Percentiles rank a stretch among this genome's conserved stretches.
phyloP scores from a whole-genome alignment of 2,797 vertebrate genomes.

The Scarus forsteni region DNA sequence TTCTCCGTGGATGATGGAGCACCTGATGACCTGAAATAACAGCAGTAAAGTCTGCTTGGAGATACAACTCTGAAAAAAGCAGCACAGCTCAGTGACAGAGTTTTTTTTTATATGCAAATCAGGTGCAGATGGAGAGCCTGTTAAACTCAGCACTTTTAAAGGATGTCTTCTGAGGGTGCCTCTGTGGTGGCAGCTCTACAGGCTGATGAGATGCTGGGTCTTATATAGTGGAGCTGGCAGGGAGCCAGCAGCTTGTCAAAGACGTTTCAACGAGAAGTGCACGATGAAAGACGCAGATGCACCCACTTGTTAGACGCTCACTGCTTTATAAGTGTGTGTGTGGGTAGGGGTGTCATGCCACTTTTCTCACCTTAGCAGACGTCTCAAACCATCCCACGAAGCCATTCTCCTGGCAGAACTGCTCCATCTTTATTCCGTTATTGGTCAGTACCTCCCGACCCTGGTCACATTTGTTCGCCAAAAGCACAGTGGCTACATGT shows the following conservation, averaged over 20 bases:
- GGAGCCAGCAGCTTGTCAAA: conserved; percentile 40
- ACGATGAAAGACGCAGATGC: neutral
- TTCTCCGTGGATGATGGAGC: conserved; percentile 33
- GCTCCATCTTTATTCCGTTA: conserved; percentile 96
- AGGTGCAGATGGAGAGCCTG: conserved; percentile 11
- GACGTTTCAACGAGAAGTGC: conserved; percentile 30
- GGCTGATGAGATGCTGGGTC: conserved; percentile 35
- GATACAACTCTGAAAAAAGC: conserved; percentile 9
- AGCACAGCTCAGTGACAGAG: conserved; percentile 10
- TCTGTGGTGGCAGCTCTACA: conserved; percentile 28
- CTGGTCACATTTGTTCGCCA: conserved; percentile 99
- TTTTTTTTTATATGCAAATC: conserved; percentile 37
- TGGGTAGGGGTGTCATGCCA: neutral
- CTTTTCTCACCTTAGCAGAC: conserved; percentile 92
- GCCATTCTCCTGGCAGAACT: conserved; percentile 97
- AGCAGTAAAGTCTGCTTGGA: conserved; percentile 10
- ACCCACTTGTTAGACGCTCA: neutral
- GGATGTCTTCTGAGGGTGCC: conserved; percentile 38
- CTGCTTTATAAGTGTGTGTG: conserved; percentile 1
- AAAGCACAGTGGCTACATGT: conserved; percentile 91
- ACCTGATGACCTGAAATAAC: conserved; percentile 47
- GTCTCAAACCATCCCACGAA: conserved; percentile 98
- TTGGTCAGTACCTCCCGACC: conserved; percentile 91
- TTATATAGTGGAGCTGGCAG: conserved; percentile 15
- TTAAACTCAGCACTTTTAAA: conserved; percentile 32